These are phyloP conservation scores for Epinephelus coioides DNA, from an alignment of 2,797 vertebrate species.

Conservation along the genomic window DNA sequence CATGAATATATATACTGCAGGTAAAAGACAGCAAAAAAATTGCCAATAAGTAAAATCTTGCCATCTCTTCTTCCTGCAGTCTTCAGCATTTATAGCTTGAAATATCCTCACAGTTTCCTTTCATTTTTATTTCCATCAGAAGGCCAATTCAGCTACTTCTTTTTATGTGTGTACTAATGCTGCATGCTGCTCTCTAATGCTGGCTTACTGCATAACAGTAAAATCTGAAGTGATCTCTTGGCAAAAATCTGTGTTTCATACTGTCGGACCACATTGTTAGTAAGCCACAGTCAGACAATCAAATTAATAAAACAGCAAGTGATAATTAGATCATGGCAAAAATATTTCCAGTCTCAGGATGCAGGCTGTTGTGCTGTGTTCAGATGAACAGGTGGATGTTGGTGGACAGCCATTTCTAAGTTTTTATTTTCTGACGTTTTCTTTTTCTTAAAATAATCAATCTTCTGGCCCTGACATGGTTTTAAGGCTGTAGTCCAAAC, in stretches of 20 bases:
- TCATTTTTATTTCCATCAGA: background rate
- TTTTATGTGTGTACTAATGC: background rate
- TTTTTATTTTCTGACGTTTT: background rate
- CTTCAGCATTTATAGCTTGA: background rate
- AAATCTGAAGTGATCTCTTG: background rate
- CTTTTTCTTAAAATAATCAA: background rate
- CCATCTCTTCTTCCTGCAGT: too few species aligned
- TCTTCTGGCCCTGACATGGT: background rate
- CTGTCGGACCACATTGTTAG: background rate
- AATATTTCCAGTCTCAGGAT: background rate
- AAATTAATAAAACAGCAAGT: background rate
- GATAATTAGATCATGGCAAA: background rate
- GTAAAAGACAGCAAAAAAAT: too few species aligned
- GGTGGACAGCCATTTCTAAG: background rate
- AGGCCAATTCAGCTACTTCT: background rate
- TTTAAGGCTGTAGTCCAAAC: background rate
- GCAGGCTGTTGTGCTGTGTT: background rate
- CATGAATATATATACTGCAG: too few species aligned
- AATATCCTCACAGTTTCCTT: background rate
- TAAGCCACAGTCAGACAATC: background rate
- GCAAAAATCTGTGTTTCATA: background rate
- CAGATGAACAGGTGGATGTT: background rate
- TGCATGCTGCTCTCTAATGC: background rate
- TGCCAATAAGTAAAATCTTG: too few species aligned
- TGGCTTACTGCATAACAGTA: background rate